A percentile compares a stretch with the other conserved stretches of the same genome.
Conservation (phyloP, 2,113 vertebrate genomes). For the Triplophysa tibetana region DNA sequence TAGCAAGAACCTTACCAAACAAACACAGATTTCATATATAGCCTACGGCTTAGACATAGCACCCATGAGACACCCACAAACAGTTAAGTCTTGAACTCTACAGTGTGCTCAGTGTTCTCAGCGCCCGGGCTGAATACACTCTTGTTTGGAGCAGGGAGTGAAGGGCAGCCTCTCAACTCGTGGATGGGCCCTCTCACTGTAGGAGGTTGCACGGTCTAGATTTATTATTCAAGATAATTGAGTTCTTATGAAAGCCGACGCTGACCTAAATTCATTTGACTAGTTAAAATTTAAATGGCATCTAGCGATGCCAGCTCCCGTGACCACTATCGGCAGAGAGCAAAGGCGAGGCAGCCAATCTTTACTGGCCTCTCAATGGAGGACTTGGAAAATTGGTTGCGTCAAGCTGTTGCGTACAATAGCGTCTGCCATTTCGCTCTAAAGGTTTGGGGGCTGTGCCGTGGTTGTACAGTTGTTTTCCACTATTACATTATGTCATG, state of each 20-base stretch:
- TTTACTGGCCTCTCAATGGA: conserved; percentile 26
- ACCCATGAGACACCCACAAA: background rate
- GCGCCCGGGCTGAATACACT: conserved; percentile 21
- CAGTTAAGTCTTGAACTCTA: conserved; percentile 5
- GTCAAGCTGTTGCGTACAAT: conserved; percentile 29
- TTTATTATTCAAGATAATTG: conserved; percentile 56
- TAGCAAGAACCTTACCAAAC: background rate
- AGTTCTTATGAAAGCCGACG: conserved; percentile 41
- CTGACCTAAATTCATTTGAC: conserved; percentile 50
- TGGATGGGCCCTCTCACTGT: conserved; percentile 14
- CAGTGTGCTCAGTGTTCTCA: conserved; percentile 15
- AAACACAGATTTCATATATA: background rate
- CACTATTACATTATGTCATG: conserved; percentile 17
- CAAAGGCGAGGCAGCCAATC: conserved; percentile 14
- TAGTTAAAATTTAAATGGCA: conserved; percentile 52
- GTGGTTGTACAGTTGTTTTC: background rate
- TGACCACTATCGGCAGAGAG: conserved; percentile 28
- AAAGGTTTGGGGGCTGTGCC: conserved; percentile 8
- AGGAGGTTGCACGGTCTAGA: conserved; percentile 24
- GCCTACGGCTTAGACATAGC: background rate
- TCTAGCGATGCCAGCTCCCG: conserved; percentile 26
- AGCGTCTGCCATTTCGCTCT: background rate
- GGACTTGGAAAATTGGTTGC: conserved; percentile 27
- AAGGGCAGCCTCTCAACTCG: conserved; percentile 15
- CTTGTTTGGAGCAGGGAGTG: conserved; percentile 10